These are phyloP conservation scores for Nomada fabriciana DNA, from an alignment of 2,888 invertebrate species.

Conservation along the genomic window DNA sequence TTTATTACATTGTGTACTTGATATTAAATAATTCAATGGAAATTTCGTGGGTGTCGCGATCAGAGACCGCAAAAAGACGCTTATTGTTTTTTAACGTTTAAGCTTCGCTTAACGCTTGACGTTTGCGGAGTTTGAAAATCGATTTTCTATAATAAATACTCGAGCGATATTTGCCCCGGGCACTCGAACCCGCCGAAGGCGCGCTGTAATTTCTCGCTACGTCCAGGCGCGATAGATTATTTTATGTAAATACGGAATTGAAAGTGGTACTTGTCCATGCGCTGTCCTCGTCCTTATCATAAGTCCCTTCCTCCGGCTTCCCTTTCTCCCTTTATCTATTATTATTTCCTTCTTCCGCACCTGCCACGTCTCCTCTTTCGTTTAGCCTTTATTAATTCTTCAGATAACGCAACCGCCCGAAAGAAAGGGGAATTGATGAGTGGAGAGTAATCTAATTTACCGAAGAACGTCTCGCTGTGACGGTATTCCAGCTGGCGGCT, in stretches of 20 bases:
- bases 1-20: neutral
- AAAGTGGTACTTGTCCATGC: constrained; percentile 68
- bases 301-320: constrained; percentile 14
- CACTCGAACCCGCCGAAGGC: constrained; percentile 56
- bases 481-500: constrained; percentile 67
- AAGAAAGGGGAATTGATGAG: constrained; percentile 74
- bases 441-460: constrained; percentile 77
- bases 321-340: constrained; percentile 12
- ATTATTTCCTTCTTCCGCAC: neutral
- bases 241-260: constrained; percentile 76
- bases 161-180: constrained; percentile 35
- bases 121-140: constrained; percentile 45
- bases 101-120: constrained; percentile 18
- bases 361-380: constrained; percentile 32
- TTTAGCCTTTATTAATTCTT: constrained; percentile 73
- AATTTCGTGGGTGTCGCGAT: neutral
- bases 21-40: constrained; percentile 1
- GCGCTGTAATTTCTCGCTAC: constrained; percentile 70
- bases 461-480: constrained; percentile 68
- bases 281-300: constrained; percentile 25
- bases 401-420: constrained; percentile 64
- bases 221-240: constrained; percentile 70
- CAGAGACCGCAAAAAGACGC: neutral
- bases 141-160: constrained; percentile 71
- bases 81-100: constrained; percentile 23